Evolutionary conservation across 1,140 invertebrate genomes (phyloP), one percentile per base, ranked within the genome.

Genomic region (Daktulosphaira vitifoliae): DNA sequence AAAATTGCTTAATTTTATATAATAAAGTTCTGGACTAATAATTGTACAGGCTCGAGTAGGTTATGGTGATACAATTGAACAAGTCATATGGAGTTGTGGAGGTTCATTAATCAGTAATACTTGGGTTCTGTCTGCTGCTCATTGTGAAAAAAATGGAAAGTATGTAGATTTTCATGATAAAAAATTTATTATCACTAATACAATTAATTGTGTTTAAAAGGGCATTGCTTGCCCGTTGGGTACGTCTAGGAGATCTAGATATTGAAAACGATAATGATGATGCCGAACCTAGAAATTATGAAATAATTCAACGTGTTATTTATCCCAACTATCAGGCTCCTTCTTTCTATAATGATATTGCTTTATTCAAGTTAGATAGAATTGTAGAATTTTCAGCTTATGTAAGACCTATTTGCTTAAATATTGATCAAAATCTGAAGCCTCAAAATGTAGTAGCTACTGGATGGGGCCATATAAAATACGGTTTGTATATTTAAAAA

Each of bases 271-370:
- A 68, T 11, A 42, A 65, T 8, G 72, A 73, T 18, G 69, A 69
- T 20, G 71, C 71, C 20, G 29, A 50, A 22, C 69, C 70, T 9
- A 65, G 69, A 50, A 66, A 65, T n/a, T 51, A 66, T 48, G 44
- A 26, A 48, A 78, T 81, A 6, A 49, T 70, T 15, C 69, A 69
- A 37, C 73, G 78, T 3, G 74, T 76, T 7, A 68, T 70, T 15
- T 79, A 81, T 73, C 79, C 78, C 1, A 53, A 76, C 11, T 81
- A 78, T 68, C 70, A 68, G 38, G 52, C 74, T 3, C 59, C 68
- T 25, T 37, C 37, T 3, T 53, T 79, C 51, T 84, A 85, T 66
- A 74, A 82, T 67, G 85, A 87, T 66, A 83, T 86, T 48, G 83
- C 78, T 3, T 66, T 86, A 1, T 67, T 84, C 1, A 75, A 78